phyloP scores from a whole-genome alignment of 2,113 vertebrate genomes.

The Leucosticte australis region DNA sequence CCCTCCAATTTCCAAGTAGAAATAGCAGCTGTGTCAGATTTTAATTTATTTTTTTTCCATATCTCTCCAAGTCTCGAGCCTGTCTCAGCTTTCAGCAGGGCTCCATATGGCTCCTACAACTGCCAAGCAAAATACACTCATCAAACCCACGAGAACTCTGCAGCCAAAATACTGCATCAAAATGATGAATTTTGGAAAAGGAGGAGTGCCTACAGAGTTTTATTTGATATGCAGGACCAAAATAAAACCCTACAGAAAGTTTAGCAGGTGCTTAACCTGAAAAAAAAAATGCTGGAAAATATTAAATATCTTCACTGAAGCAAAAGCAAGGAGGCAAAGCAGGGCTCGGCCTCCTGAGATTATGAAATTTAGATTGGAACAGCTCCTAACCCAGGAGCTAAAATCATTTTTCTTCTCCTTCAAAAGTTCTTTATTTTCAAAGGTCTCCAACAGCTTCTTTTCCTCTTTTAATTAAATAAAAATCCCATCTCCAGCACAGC shows the following conservation, averaged over 20 bases:
- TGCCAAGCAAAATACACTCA: background rate
- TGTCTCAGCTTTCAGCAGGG: constrained; percentile 22
- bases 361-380: background rate
- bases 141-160: background rate
- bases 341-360: background rate
- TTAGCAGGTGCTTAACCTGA: background rate
- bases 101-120: background rate
- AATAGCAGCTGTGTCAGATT: background rate
- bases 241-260: background rate
- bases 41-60: background rate
- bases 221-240: background rate
- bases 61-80: background rate
- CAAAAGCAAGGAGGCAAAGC: background rate
- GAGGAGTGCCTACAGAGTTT: background rate
- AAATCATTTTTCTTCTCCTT: background rate
- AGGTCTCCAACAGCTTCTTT: background rate
- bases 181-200: background rate
- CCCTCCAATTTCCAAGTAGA: background rate
- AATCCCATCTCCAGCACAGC: background rate
- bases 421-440: background rate
- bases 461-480: background rate
- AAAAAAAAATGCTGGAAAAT: background rate
- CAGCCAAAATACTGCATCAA: background rate
- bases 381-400: background rate
- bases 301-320: background rate